phyloP scores from a whole-genome alignment of 2,888 invertebrate species.

The Thelaira solivaga region DNA sequence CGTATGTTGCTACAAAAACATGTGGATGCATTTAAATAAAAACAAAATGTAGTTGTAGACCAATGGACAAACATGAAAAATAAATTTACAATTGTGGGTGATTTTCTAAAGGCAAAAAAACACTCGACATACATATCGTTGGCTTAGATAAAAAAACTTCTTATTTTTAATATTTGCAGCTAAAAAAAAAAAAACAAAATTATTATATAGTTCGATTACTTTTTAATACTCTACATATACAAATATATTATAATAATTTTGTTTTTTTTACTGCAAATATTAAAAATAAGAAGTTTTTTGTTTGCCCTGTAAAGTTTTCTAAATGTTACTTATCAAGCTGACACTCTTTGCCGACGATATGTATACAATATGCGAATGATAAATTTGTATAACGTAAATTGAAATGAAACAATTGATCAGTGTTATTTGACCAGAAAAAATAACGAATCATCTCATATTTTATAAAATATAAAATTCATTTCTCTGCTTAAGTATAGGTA shows the following conservation, averaged over 20 bases:
- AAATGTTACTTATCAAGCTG: too few relatives aligned
- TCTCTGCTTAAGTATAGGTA: background rate
- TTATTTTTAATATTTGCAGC: too few relatives aligned
- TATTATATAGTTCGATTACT: too few relatives aligned
- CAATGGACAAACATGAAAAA: conserved; percentile 47
- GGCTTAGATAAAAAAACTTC: too few relatives aligned
- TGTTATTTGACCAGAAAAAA: background rate
- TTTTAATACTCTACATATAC: too few relatives aligned
- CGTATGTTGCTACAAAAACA: conserved; percentile 8
- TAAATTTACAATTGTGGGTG: conserved; percentile 32
- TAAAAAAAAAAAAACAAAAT: too few relatives aligned
- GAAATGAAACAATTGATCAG: conserved; percentile 14
- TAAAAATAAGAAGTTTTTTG: too few relatives aligned
- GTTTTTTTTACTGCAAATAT: too few relatives aligned
- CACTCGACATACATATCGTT: too few relatives aligned
- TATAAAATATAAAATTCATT: background rate
- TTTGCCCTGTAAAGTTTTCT: too few relatives aligned
- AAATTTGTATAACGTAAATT: background rate
- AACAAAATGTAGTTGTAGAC: conserved; percentile 19
- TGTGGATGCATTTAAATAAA: conserved; percentile 38
- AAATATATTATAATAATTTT: too few relatives aligned
- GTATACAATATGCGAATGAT: background rate
- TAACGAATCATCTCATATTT: conserved; percentile 17
- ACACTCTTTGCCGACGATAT: too few relatives aligned
- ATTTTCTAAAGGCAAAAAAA: background rate